Base-by-base conservation (phyloP, 1,140 invertebrate species). In the Listronotus oregonensis region DNA sequence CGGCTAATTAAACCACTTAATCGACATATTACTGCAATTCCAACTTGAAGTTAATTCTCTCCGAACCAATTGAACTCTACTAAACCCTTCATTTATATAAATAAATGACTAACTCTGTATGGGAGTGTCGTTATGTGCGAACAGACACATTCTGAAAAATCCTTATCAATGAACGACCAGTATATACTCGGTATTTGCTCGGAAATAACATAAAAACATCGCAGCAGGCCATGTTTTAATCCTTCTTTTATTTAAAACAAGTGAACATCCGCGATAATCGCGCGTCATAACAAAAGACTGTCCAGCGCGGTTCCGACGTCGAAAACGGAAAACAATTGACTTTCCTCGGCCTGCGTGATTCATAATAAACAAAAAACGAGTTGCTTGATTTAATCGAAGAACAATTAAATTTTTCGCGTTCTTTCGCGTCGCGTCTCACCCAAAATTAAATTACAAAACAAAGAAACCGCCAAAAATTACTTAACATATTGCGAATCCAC, bases 1-100 rank as follows among this genome's bases (percentile, higher is more conserved):
- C 63, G 54, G 55, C 32, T 58, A 65, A 65, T 65, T 65, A 65
- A 65, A 65, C 63, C 63, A 58, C 55, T 65, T 65, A 65, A 65
- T 65, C 63, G 63, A 58, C 63, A 43, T 58, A 64, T 51, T 65
- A 65, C 63, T 65, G 63, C 54, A 65, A 44, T 51, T 65, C 63
- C 55, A 58, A 44, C 54, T 58, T 46, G 63, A 58, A 58, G 46
- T 65, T 65, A 65, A 65, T 65, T 65, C 63, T 65, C 37, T 51
- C 21, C 14, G 31, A 57, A 58, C 63, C 63, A 65, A 65, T 65
- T 65, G 63, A 65, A 58, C 63, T 58, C 39, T 57, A 21, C 47
- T 51, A 58, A 65, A 65, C 63, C 54, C 63, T 65, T 52, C 40
- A 37, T 65, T 65, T 58, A 65, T 65, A 65, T 57, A 65, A 65